Conservation (phyloP, 1,140 invertebrate genomes). For the Drosophila littoralis region DNA sequence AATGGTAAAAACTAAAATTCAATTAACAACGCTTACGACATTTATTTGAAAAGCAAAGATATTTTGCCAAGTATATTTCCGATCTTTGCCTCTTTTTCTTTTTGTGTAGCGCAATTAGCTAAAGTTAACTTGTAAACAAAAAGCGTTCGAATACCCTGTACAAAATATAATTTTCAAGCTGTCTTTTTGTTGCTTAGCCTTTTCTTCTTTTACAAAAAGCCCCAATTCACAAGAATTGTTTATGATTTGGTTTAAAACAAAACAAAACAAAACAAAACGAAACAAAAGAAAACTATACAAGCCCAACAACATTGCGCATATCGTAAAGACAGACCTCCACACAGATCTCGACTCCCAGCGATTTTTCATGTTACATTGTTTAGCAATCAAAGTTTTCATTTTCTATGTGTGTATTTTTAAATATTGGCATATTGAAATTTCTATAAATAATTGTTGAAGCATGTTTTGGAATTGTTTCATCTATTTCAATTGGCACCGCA, state of each 20-base stretch:
- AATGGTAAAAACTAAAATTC: slow-evolving; percentile 31
- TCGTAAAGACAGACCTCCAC: slow-evolving; percentile 28
- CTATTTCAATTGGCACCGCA: slow-evolving; percentile 63
- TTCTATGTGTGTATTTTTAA: neutral
- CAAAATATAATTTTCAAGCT: slow-evolving; percentile 24
- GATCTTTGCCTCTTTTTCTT: slow-evolving; percentile 12
- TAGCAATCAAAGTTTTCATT: slow-evolving; percentile 20
- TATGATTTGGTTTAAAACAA: slow-evolving; percentile 18
- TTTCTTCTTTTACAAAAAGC: slow-evolving; percentile 16
- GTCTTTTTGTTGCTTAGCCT: slow-evolving; percentile 34
- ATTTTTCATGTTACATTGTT: slow-evolving; percentile 25
- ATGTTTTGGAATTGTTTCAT: slow-evolving; percentile 63
- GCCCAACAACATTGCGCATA: slow-evolving; percentile 20
- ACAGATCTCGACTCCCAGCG: neutral
- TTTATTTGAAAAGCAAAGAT: slow-evolving; percentile 35
- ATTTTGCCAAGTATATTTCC: slow-evolving; percentile 2
- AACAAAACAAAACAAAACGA: slow-evolving; percentile 8
- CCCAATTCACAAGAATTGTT: slow-evolving; percentile 1
- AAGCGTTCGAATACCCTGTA: slow-evolving; percentile 14
- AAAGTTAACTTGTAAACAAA: neutral
- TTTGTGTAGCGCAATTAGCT: slow-evolving; percentile 22
- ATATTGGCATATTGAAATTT: slow-evolving; percentile 45
- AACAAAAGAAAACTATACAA: slow-evolving; percentile 10
- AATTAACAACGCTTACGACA: slow-evolving; percentile 51
- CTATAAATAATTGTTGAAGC: slow-evolving; percentile 55